phyloP scores from a whole-genome alignment of 2,113 vertebrate species.

The Mirza zaza region DNA sequence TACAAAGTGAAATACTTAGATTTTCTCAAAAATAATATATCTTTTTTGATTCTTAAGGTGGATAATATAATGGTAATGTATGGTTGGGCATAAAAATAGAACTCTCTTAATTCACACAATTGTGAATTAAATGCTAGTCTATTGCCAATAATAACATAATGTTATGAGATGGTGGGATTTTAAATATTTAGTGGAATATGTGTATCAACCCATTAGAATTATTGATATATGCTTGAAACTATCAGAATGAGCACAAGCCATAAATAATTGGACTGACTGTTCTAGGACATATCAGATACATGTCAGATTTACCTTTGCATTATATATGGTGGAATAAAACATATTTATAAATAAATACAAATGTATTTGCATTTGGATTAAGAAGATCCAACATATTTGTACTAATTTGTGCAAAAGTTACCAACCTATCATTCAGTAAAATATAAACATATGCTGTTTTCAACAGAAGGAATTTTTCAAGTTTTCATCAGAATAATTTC shows the following conservation, averaged over 20 bases:
- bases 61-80: not conserved
- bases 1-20: not conserved
- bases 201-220: not conserved
- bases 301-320: not conserved
- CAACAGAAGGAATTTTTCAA: not conserved
- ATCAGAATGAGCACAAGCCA: not conserved
- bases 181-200: not conserved
- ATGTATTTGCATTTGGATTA: not conserved
- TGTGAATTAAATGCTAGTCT: not conserved
- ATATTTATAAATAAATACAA: not conserved
- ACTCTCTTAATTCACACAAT: not conserved
- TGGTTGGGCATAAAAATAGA: not conserved
- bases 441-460: not conserved
- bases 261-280: not conserved
- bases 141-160: not conserved
- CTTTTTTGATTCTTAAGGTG: not conserved
- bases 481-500: not conserved
- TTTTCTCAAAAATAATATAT: not conserved
- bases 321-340: not conserved
- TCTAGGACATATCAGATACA: not conserved
- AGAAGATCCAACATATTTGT: not conserved
- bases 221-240: not conserved
- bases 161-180: not conserved
- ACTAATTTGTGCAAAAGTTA: not conserved
- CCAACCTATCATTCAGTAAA: not conserved